Evolutionary conservation across 2,113 vertebrate genomes (phyloP).

Genomic region (Toxotes chatareus): DNA sequence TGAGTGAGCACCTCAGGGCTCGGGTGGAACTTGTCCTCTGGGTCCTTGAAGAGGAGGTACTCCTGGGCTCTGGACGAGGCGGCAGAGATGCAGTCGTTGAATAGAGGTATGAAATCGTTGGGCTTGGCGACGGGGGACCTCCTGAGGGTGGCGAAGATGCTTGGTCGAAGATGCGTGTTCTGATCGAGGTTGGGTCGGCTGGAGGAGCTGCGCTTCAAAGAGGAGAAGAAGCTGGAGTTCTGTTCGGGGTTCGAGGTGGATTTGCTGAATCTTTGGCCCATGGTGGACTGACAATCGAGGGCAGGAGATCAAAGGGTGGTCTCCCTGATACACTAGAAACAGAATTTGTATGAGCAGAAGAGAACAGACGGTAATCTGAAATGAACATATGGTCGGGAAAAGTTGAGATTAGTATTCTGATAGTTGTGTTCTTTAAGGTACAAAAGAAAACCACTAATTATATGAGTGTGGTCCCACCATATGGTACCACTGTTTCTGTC

Average conservation of each 20-base stretch:
- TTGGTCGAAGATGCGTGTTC: not conserved
- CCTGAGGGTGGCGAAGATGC: slow-evolving; percentile 71
- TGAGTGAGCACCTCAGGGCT: slow-evolving; percentile 69
- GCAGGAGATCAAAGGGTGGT: slow-evolving; percentile 67
- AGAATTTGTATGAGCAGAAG: not conserved
- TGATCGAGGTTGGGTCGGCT: not conserved
- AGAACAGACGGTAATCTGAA: not conserved
- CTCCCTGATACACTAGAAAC: slow-evolving; percentile 77
- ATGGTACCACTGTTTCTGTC: not conserved
- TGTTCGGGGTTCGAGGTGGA: slow-evolving; percentile 1
- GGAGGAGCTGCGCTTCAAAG: slow-evolving; percentile 24
- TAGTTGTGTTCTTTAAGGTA: slow-evolving; percentile 1
- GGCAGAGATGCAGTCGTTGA: slow-evolving; percentile 72
- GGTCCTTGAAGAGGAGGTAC: slow-evolving; percentile 83
- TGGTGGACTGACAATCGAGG: slow-evolving; percentile 22
- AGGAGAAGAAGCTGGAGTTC: slow-evolving; percentile 26
- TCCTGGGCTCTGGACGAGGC: slow-evolving; percentile 79
- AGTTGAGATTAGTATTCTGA: not conserved
- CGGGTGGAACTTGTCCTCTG: slow-evolving; percentile 76
- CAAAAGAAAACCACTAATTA: not conserved
- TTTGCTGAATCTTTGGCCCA: slow-evolving; percentile 62
- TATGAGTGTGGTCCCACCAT: not conserved
- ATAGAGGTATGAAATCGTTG: slow-evolving; percentile 68
- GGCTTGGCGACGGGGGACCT: slow-evolving; percentile 27
- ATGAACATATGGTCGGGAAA: slow-evolving; percentile 5